These are phyloP conservation scores for Mastigias papua DNA, from an alignment of 30 jellyfish, hydroid and myxozoan species.

Conservation along the genomic window DNA sequence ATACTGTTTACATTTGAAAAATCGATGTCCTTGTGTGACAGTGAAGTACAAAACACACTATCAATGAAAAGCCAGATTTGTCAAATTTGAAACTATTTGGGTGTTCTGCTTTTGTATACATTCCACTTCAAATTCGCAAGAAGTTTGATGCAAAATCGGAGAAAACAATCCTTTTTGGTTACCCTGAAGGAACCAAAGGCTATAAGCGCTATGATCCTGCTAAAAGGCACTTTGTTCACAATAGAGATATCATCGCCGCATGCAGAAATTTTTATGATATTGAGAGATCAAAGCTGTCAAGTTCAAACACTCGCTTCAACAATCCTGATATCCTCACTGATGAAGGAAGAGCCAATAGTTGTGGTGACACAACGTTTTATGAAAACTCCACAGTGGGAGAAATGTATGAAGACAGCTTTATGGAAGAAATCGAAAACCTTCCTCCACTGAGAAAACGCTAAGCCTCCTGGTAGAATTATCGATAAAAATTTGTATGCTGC, in stretches of 20 bases:
- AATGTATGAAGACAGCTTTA: neutral
- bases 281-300: neutral
- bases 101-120: neutral
- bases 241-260: neutral
- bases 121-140: neutral
- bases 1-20: constrained; percentile 21
- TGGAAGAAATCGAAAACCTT: neutral
- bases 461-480: neutral
- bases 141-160: neutral
- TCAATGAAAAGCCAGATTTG: neutral
- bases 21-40: neutral
- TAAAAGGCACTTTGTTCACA: neutral
- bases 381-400: neutral
- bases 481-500: neutral
- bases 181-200: constrained; percentile 17
- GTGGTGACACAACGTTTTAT: neutral
- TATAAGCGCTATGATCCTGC: neutral
- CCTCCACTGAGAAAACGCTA: neutral
- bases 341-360: neutral
- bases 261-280: neutral
- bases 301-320: neutral
- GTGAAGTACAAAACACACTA: neutral
- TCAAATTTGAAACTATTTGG: neutral
- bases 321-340: neutral
- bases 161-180: neutral